Percentiles rank a stretch among this genome's conserved stretches.
These are phyloP conservation scores for Argynnis bischoffii DNA, from an alignment of 2,888 invertebrate genomes.

Conservation along the genomic window DNA sequence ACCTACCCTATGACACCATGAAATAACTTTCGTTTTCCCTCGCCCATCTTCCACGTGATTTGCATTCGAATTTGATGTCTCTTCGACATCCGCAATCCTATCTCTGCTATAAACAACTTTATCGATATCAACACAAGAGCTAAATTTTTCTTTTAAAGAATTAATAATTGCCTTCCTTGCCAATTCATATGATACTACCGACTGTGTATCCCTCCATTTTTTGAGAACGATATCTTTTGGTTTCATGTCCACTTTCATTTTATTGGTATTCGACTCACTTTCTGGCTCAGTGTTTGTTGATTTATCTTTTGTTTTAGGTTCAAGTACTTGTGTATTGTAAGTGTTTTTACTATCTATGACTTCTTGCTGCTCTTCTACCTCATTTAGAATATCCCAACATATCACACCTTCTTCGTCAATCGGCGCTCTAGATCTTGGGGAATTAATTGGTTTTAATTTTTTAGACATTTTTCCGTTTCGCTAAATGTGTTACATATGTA, in stretches of 20 bases:
- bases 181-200: constrained; percentile 64
- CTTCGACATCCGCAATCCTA: constrained; percentile 70
- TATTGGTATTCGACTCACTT: constrained; percentile 28
- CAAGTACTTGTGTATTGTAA: constrained; percentile 6
- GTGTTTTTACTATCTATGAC: neutral
- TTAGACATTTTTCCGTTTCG: constrained; percentile 50
- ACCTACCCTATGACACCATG: constrained; percentile 52
- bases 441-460: constrained; percentile 49
- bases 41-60: constrained; percentile 49
- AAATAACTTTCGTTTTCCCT: constrained; percentile 48
- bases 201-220: constrained; percentile 69
- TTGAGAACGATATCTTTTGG: constrained; percentile 65
- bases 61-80: constrained; percentile 75
- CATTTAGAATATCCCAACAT: constrained; percentile 65
- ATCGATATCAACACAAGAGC: constrained; percentile 48
- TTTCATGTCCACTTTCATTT: constrained; percentile 40
- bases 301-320: constrained; percentile 48
- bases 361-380: neutral
- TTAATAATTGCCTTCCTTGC: constrained; percentile 70
- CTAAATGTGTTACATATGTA: too few species aligned
- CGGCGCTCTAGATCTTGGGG: constrained; percentile 69
- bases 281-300: constrained; percentile 47
- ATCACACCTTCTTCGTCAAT: constrained; percentile 56
- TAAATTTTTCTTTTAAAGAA: constrained; percentile 73
- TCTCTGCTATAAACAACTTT: constrained; percentile 57